Evolutionary conservation across 2,888 invertebrate species (phyloP), one percentile per base, ranked within the genome.

Genomic region (Drosophila robusta): DNA sequence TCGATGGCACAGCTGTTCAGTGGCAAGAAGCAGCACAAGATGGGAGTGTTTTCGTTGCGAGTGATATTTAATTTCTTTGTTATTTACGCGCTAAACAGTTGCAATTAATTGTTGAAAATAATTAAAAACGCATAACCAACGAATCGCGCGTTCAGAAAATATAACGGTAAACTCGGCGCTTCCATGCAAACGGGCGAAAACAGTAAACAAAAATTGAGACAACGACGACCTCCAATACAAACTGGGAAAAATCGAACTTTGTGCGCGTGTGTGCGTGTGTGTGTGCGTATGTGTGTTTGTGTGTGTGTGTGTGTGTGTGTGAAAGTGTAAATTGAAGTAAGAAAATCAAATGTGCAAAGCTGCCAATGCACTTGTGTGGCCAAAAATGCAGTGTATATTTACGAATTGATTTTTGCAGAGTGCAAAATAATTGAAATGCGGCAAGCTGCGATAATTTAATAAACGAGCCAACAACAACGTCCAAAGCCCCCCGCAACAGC

Each of bases 171-270:
- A 18, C 26, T 41, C 29, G 41, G 45, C 24, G 41, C 44, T 41
- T 45, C 65, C 14, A 57, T 57, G 39, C 64, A 66, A 83, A 56
- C 52, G 39, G 24, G 18, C 45, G 39, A 52, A 73, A 73, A 80
- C 47, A 36, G 46, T 55, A 46, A 72, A 56, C 22, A 58, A 76
- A 87, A 78, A 78, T 68, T 63, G 34, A 64, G 51, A 79, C 77
- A 78, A 75, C 73, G 74, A 82, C 81, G 77, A 83, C 80, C 72
- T 78, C 75, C 72, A 69, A 74, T 63, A 73, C 84, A 78, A 83
- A 86, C 80, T 88, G 83, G 85, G 87, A 89, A 89, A 89, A 86
- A 86, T 86, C 85, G 85, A 86, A 89, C 82, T 79, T 66, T 70
- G 74, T 71, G 68, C 64, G 67, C 46, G 76, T 24, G 49, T 65